Percentiles rank a stretch among this genome's conserved stretches.
Evolutionary conservation across 2,113 vertebrate species (phyloP).

Genomic region (Leucoraja erinaceus): DNA sequence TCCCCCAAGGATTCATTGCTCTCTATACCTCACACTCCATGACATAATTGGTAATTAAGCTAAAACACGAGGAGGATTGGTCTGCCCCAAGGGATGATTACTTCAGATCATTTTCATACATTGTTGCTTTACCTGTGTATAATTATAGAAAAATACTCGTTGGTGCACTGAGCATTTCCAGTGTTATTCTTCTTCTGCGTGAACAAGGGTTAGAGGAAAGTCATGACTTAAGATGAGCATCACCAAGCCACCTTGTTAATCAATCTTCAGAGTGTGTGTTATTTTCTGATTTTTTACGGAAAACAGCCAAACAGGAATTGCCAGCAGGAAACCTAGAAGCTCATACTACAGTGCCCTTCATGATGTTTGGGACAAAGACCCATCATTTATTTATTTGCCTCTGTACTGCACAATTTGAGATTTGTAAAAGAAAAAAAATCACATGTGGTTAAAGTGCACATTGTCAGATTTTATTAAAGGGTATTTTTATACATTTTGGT

Average conservation of each 20-base stretch:
- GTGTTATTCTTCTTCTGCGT: background rate
- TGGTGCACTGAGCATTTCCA: background rate
- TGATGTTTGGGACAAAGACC: too few species aligned
- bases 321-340: background rate
- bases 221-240: background rate
- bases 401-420: too few species aligned
- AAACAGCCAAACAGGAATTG: too few species aligned
- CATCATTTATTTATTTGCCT: too few species aligned
- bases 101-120: background rate
- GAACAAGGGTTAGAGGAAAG: background rate
- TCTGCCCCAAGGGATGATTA: background rate
- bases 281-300: background rate
- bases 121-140: background rate
- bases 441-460: too few species aligned
- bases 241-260: background rate
- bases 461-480: too few species aligned
- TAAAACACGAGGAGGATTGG: background rate
- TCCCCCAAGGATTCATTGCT: background rate
- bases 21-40: background rate
- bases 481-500: too few species aligned
- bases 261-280: background rate
- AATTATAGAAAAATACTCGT: background rate
- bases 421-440: too few species aligned
- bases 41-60: constrained; percentile 23
- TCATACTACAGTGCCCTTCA: background rate